Evolutionary conservation across 2,797 vertebrate species (phyloP), one percentile per base, ranked within the genome.

Genomic region (Craterocephalus amniculus): DNA sequence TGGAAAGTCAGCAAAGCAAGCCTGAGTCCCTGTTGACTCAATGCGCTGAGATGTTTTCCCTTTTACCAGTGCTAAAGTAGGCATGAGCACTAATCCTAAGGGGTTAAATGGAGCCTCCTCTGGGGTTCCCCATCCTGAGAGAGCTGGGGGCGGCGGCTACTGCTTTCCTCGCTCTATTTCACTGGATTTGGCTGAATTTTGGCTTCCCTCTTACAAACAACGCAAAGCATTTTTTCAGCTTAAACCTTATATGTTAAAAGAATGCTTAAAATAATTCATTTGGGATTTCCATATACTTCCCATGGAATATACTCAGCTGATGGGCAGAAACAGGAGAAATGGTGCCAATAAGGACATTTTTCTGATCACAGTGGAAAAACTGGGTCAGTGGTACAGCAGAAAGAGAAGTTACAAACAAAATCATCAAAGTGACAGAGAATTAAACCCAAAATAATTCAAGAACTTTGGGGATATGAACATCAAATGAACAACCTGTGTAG

Each of bases 1-100:
- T 91, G 90, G 88, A 86, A 91, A 91, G 79, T 76, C 76, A 79
- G 84, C 29, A 58, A 83, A 88, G 83, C 85, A 65, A 73, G 67
- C 78, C 76, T 72, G 84, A 87, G 84, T 84, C 87, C 74, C 85
- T 85, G 88, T 90, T 89, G 88, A 92, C 89, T 91, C 87, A 71
- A 84, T 90, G 86, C 72, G 78, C 87, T 80, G 82, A 92, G 91
- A 91, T 84, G 51, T 84, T 91, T 91, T 88, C 84, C 85, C 85
- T 91, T 92, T 92, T 89, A 87, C 93, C 76, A 83, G 67, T 87
- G 90, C 91, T 93, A 93, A 93, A 94, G 92, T 74, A 94, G 89
- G 90, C 92, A 94, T 91, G 91, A 91, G 87, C 74, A 55, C 91
- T 95, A 95, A 95, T 95, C 94, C 93, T 89, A 63, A 66, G 82